A percentile compares a stretch with the other conserved stretches of the same genome.
These are phyloP conservation scores for Heliconius nattereri DNA, from an alignment of 1,140 invertebrate genomes.

Conservation along the genomic window DNA sequence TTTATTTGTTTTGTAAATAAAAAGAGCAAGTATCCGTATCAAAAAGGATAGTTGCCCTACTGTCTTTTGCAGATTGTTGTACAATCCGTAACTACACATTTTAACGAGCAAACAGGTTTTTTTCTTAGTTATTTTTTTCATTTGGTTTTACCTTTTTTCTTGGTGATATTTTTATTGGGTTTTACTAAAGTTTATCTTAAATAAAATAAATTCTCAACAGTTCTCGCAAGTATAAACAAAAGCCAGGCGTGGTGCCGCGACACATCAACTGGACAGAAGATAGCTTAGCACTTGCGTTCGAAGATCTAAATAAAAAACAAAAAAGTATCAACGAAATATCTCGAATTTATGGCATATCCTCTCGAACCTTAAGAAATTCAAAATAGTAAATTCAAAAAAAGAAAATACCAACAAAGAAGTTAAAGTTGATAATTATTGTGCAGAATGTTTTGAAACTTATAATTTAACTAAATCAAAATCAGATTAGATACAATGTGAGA, in stretches of 20 bases:
- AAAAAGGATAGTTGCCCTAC: conserved; percentile 44
- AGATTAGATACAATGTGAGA: conserved; percentile 47
- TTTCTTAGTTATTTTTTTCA: too few species aligned
- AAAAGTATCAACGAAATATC: conserved; percentile 44
- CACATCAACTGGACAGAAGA: conserved; percentile 44
- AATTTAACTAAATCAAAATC: conserved; percentile 46
- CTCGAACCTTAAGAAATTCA: too few species aligned
- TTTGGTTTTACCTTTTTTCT: too few species aligned
- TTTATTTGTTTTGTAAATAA: too few species aligned
- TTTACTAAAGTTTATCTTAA: too few species aligned
- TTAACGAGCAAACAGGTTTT: too few species aligned
- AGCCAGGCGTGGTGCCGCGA: conserved; percentile 43
- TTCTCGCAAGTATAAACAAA: conserved; percentile 82
- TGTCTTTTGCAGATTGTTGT: conserved; percentile 34
- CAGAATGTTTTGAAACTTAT: conserved; percentile 46
- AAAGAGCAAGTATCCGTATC: conserved; percentile 42
- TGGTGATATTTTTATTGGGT: too few species aligned
- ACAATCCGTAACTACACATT: conserved; percentile 10
- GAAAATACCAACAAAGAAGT: conserved; percentile 44
- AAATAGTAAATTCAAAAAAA: conserved; percentile 35
- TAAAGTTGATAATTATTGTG: conserved; percentile 39
- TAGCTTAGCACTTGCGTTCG: conserved; percentile 44
- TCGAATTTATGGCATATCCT: conserved; percentile 16
- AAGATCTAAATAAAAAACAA: conserved; percentile 45
- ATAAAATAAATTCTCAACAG: conserved; percentile 3